These are phyloP conservation scores for Sclerodermus sp. DNA, from an alignment of 2,888 invertebrate species.

Conservation along the genomic window DNA sequence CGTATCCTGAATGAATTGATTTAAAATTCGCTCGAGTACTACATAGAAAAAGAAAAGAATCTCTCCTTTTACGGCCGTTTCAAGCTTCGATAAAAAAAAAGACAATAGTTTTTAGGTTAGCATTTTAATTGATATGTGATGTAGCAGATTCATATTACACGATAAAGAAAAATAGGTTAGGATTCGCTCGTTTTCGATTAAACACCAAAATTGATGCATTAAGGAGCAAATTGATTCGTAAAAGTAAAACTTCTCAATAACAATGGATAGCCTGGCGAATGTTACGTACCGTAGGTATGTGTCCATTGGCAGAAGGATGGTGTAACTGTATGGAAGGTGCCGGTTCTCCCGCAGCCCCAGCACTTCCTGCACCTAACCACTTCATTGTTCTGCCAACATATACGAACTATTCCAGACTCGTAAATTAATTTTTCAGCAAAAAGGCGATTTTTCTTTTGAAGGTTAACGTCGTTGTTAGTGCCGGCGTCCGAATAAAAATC, in stretches of 20 bases:
- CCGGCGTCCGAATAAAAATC: conserved; percentile 38
- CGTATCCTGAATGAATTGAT: too few species aligned
- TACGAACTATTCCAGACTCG: conserved; percentile 16
- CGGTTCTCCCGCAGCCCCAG: conserved; percentile 72
- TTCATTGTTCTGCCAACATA: conserved; percentile 51
- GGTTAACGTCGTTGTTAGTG: conserved; percentile 25
- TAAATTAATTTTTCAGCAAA: not conserved
- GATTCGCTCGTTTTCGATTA: too few species aligned
- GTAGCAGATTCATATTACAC: too few species aligned
- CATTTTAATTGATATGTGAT: too few species aligned
- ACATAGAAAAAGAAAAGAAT: too few species aligned
- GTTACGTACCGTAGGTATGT: conserved; percentile 51
- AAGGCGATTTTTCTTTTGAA: conserved; percentile 16
- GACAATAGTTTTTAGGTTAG: too few species aligned
- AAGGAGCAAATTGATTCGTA: conserved; percentile 21
- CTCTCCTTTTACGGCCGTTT: too few species aligned
- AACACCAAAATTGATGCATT: not conserved
- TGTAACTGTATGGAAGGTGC: conserved; percentile 56
- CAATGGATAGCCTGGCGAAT: too few species aligned
- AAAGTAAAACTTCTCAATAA: too few species aligned
- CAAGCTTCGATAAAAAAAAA: too few species aligned
- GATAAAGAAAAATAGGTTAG: too few species aligned
- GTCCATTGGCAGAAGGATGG: conserved; percentile 55
- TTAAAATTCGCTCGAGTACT: too few species aligned
- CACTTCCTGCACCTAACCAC: conserved; percentile 59